These are phyloP conservation scores for Callopanchax toddi DNA, from an alignment of 2,113 vertebrate genomes.

Conservation along the genomic window DNA sequence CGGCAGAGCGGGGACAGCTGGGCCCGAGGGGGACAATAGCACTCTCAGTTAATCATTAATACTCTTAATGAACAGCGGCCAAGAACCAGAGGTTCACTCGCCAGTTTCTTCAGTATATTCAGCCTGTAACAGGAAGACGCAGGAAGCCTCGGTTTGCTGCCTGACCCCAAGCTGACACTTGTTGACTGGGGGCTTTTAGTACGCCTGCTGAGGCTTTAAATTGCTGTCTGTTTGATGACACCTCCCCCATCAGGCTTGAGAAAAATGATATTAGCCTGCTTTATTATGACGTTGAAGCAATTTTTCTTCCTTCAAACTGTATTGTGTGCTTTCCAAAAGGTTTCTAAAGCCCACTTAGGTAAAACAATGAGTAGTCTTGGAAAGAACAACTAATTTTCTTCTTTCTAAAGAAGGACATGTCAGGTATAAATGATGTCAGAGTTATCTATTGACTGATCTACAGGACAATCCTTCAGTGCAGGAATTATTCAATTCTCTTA, in stretches of 20 bases:
- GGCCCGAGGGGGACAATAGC: constrained; percentile 69
- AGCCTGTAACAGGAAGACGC: constrained; percentile 53
- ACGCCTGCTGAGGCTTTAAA: constrained; percentile 44
- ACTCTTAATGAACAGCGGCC: constrained; percentile 78
- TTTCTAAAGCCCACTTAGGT: not conserved
- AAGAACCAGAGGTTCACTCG: constrained; percentile 71
- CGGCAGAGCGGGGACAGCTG: constrained; percentile 73
- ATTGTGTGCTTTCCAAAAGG: too few species aligned
- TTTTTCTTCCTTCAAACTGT: too few species aligned
- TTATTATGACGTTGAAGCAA: not conserved
- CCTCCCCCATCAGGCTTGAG: constrained; percentile 13
- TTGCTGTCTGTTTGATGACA: constrained; percentile 38
- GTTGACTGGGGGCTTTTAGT: constrained; percentile 64
- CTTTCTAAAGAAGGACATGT: not conserved
- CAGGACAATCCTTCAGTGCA: not conserved
- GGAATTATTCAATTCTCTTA: too few species aligned
- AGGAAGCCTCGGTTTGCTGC: constrained; percentile 27
- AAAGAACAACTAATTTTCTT: not conserved
- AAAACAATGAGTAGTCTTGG: not conserved
- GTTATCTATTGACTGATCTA: not conserved
- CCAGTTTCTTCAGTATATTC: constrained; percentile 65
- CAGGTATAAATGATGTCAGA: not conserved
- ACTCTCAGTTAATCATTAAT: constrained; percentile 81
- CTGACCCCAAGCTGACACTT: constrained; percentile 70
- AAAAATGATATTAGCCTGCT: constrained; percentile 25